These are phyloP conservation scores for Panagrolaimus sp. DNA, from an alignment of 1,140 invertebrate species.

Conservation along the genomic window DNA sequence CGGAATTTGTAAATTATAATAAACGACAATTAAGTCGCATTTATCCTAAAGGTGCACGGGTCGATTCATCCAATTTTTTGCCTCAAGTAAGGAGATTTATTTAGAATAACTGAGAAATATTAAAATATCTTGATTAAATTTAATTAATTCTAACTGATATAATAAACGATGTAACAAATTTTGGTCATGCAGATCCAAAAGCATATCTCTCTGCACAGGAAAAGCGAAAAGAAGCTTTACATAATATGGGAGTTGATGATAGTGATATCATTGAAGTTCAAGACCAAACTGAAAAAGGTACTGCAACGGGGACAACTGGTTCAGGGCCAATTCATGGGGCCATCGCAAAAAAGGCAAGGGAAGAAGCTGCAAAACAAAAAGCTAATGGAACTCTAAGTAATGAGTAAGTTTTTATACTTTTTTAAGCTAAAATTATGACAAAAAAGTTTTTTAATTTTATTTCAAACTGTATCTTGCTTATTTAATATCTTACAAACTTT, in stretches of 20 bases:
- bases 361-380: not conserved
- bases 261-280: constrained; percentile 66
- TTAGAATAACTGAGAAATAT: constrained; percentile 63
- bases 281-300: not conserved
- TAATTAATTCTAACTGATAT: no score
- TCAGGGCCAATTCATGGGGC: constrained; percentile 14
- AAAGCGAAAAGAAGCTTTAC: constrained; percentile 82
- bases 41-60: constrained; percentile 94
- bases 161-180: no score
- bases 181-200: constrained; percentile 85
- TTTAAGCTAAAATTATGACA: no score
- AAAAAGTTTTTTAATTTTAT: no score
- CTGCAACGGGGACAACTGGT: constrained; percentile 5
- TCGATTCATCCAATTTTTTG: constrained; percentile 99
- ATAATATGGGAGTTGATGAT: constrained; percentile 85
- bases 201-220: constrained; percentile 78
- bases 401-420: constrained; percentile 11
- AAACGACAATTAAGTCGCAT: constrained; percentile 97
- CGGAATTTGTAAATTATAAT: constrained; percentile 99
- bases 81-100: constrained; percentile 74
- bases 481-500: no score
- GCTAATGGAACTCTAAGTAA: constrained; percentile 2
- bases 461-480: no score
- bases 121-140: no score
- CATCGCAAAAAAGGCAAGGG: not conserved